Evolutionary conservation across 2,113 vertebrate genomes (phyloP), one percentile per base, ranked within the genome.

Genomic region (Butorides virescens): DNA sequence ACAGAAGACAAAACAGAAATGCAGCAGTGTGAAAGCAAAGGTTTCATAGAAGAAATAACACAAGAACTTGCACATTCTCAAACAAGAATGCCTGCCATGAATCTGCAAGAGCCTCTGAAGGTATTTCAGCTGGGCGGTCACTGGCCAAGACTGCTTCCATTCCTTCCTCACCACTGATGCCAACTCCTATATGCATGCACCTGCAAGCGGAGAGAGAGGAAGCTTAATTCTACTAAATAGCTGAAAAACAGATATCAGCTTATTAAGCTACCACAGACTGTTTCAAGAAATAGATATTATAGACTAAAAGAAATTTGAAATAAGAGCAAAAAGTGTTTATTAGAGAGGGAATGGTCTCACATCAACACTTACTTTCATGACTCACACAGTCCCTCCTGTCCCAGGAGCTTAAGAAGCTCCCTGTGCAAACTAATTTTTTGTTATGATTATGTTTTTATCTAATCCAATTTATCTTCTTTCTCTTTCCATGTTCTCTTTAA

Each of bases 21-120:
- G 98, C 15, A 99, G 98, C 44, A 99, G 93, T 7, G 98, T 98
- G 92, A 99, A 99, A 42, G 97, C 98, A 94, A 99, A 98, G 90
- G 98, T 99, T 98, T 98, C 98, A 92, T 98, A 98, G 96, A 99
- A 99, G 95, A 99, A 99, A 95, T 99, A 99, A 85, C 96, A 93
- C 59, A 99, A 97, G 97, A 99, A 99, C 58, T 98, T 98, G 95
- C 98, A 99, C 97, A 98, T 99, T 87, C 98, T 98, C 85, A 98
- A 98, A 95, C 98, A 99, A 81, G 98, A 99, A 98, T 98, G 98
- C 75, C 98, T 98, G 39, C 98, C 98, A 15, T 98, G 98, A 76
- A 99, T 98, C 73, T 99, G 92, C 74, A 98, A 96, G 67, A 99
- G 98, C 73, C 98, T 98, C 93, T 98, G 98, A 53, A 99, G 97